These are phyloP conservation scores for Setophaga petechia DNA, from an alignment of 2,113 vertebrate genomes.

Conservation along the genomic window DNA sequence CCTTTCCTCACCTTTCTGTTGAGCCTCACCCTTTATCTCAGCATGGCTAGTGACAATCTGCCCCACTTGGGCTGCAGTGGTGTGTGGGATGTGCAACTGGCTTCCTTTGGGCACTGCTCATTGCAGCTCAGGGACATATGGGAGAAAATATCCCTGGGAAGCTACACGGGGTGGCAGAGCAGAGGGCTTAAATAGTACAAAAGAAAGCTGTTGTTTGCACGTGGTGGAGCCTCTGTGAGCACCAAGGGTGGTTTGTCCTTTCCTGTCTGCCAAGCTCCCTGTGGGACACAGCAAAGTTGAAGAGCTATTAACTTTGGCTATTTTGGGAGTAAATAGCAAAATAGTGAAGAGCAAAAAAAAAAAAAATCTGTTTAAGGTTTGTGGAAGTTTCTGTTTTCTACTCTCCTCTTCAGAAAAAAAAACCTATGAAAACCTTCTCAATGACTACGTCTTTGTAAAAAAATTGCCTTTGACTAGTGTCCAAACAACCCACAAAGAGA, in stretches of 20 bases:
- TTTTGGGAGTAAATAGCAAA: neutral
- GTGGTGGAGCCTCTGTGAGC: neutral
- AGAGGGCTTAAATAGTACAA: neutral
- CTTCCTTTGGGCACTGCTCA: neutral
- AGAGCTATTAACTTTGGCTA: neutral
- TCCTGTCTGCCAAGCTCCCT: neutral
- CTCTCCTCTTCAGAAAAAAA: neutral
- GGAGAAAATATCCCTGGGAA: neutral
- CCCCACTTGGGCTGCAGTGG: neutral
- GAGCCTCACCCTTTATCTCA: neutral
- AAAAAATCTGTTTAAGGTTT: neutral
- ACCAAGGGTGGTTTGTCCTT: neutral
- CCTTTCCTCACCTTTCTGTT: neutral
- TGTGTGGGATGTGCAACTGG: neutral
- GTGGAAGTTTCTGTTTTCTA: neutral
- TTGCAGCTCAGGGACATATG: neutral
- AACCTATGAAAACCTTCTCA: neutral
- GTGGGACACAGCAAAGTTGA: neutral
- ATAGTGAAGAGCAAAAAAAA: neutral
- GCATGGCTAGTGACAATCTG: neutral
- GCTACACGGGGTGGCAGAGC: neutral
- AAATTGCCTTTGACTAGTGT: neutral
- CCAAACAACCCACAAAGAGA: neutral
- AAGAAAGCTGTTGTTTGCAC: neutral
- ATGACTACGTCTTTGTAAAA: neutral